Base-by-base conservation (phyloP, 2,888 invertebrate genomes). In the Drosophila engyochracea region DNA sequence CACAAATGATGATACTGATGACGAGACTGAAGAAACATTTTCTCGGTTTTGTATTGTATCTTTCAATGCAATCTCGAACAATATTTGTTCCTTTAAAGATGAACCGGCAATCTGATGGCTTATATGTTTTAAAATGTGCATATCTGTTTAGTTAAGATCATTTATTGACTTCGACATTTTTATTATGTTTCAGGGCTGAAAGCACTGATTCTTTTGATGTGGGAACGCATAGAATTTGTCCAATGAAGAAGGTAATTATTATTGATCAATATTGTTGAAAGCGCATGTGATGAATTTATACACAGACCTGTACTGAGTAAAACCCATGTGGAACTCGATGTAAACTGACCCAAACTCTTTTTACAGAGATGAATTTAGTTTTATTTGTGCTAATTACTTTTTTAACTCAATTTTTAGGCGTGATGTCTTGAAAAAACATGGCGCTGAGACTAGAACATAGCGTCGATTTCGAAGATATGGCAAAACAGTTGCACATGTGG, bases 1-100 rank as follows among this genome's bases (percentile, higher is more conserved):
- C 74, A 61, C 91, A 90, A 81, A 79, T 92, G 91, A 92, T 92
- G 91, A 92, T 66, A 92, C 85, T 83, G 91, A 92, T 92, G 91
- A 92, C 91, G 91, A 92, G 91, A 92, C 91, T 90, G 92, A 92
- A 89, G 66, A 74, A 22, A 77, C 79, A 76, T 77, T 79, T 79
- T 68, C 72, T 79, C 76, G 75, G 37, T 33, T 57, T 67, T 65
- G 28, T 57, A 39, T 71, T 86, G 91, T 86, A 86, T 86, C 30
- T 71, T 86, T 86, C 91, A 90, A 70, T 76, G 58, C 54, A 72
- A 66, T 65, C 62, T 85, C 74, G 83, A 67, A 91, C 52, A 55
- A 73, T 57, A 90, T 85, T 66, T 86, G 89, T 88, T 80, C 76
- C 68, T 74, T 89, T 88, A 63, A 76, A 85, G 85, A 86, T 90